These are phyloP conservation scores for Henricia sp. DNA, from an alignment of 53 echinoderm and acorn worm species.

Conservation along the genomic window DNA sequence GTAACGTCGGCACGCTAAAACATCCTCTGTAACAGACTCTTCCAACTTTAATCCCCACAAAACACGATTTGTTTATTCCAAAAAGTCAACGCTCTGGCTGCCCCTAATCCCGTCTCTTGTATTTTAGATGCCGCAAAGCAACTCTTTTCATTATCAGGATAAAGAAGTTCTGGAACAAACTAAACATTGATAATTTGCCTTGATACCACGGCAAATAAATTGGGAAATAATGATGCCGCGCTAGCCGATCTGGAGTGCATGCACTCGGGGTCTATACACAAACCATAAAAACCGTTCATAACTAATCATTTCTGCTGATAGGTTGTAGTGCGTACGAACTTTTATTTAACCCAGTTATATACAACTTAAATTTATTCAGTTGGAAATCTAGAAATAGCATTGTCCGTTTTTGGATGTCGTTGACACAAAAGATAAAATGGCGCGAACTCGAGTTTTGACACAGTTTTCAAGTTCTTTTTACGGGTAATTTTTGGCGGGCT, in stretches of 20 bases:
- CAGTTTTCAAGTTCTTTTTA: no score
- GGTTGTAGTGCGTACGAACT: not conserved
- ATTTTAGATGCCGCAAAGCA: not conserved
- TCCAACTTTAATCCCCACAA: no score
- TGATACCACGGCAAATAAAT: not conserved
- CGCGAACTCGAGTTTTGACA: no score
- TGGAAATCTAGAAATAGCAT: no score
- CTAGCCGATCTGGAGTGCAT: not conserved
- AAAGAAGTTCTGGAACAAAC: not conserved
- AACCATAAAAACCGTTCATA: not conserved
- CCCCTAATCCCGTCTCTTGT: not conserved
- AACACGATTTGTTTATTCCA: not conserved
- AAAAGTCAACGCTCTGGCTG: not conserved
- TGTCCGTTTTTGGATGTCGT: no score
- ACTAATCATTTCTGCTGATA: not conserved
- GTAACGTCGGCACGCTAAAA: slow-evolving; percentile 49
- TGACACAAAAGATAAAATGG: no score
- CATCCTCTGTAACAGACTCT: no score
- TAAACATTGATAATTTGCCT: not conserved
- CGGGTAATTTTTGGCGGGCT: no score
- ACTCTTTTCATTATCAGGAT: slow-evolving; percentile 9
- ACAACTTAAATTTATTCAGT: no score
- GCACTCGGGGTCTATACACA: not conserved
- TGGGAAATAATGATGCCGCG: slow-evolving; percentile 3
- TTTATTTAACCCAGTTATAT: slow-evolving; percentile 14